Conservation (phyloP, 2,888 invertebrate species). For the Agapostemon virescens region DNA sequence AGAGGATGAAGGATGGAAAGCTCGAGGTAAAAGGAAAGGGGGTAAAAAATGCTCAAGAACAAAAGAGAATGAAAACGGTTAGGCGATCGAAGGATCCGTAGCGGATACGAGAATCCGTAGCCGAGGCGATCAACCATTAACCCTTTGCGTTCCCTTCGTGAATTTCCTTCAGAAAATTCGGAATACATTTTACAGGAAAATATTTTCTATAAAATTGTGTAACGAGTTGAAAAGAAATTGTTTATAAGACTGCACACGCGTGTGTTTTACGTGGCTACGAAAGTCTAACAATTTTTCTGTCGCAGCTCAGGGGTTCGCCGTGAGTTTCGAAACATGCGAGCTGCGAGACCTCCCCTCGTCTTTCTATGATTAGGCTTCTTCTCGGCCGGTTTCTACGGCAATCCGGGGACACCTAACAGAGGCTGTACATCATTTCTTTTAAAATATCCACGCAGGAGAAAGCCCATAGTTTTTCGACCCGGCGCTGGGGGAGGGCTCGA, state of each 20-base stretch:
- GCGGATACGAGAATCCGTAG: too few relatives aligned
- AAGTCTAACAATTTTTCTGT: background rate
- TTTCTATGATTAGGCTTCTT: background rate
- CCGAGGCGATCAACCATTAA: background rate
- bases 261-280: background rate
- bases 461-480: background rate
- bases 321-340: background rate
- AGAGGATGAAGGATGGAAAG: background rate
- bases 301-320: background rate
- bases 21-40: slow-evolving; percentile 4
- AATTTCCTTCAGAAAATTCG: background rate
- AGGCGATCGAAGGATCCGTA: background rate
- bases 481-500: too few relatives aligned
- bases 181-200: too few relatives aligned
- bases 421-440: background rate
- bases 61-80: slow-evolving; percentile 19
- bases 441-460: background rate
- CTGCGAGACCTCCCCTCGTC: background rate
- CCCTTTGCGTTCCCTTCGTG: background rate
- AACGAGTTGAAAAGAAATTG: background rate
- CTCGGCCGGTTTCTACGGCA: background rate
- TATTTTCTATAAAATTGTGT: too few relatives aligned
- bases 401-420: background rate
- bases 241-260: background rate
- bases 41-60: slow-evolving; percentile 19